These are phyloP conservation scores for Pantala flavescens DNA, from an alignment of 1,140 invertebrate species.

Conservation along the genomic window DNA sequence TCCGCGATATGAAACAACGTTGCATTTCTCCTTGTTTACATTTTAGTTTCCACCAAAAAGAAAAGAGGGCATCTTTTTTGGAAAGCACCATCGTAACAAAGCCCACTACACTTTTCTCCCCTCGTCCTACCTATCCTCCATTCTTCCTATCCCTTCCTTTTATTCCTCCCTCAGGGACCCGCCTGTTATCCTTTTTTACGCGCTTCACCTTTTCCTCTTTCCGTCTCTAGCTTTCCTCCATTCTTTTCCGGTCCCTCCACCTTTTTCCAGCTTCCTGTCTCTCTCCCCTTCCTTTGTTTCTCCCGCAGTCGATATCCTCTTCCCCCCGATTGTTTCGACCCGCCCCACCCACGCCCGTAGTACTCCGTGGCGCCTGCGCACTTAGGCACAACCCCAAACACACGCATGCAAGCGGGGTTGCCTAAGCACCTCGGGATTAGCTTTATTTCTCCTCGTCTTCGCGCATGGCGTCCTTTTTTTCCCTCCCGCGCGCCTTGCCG, in stretches of 20 bases:
- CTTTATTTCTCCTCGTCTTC: background rate
- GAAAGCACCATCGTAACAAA: too few species aligned
- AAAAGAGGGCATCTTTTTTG: too few species aligned
- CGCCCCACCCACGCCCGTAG: background rate
- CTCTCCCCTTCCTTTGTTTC: background rate
- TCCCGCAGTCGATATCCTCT: background rate
- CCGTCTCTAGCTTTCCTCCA: background rate
- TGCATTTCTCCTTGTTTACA: too few species aligned
- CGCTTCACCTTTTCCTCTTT: background rate
- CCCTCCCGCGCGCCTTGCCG: background rate
- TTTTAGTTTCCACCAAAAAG: too few species aligned
- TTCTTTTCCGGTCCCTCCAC: background rate
- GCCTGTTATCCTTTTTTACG: too few species aligned
- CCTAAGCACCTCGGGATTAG: background rate
- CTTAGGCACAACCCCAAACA: background rate
- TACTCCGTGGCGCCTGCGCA: background rate
- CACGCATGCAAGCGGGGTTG: background rate
- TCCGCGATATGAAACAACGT: too few species aligned
- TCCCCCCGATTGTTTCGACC: background rate
- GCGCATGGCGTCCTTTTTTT: background rate
- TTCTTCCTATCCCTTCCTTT: background rate
- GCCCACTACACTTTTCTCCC: too few species aligned
- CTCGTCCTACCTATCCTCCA: background rate
- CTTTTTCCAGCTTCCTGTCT: background rate
- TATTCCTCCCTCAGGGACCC: too few species aligned